Conservation (phyloP, 2,113 vertebrate genomes). For the Colistium nudipinnis region DNA sequence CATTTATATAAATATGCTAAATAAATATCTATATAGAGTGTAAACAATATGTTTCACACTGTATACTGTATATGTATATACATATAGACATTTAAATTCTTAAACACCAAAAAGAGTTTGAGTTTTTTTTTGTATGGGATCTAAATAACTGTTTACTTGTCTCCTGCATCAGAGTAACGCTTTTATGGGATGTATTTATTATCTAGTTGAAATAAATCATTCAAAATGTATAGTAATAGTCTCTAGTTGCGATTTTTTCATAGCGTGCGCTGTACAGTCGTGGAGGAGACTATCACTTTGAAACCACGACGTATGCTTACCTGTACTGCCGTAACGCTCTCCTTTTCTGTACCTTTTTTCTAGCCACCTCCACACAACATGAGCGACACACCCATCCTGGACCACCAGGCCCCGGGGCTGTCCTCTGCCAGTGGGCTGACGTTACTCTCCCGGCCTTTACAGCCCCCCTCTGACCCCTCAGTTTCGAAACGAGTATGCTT, state of each 20-base stretch:
- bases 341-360: conserved; percentile 11
- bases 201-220: background rate
- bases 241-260: background rate
- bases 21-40: background rate
- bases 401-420: conserved; percentile 72
- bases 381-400: conserved; percentile 76
- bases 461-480: conserved; percentile 76
- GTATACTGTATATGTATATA: background rate
- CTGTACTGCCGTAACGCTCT: background rate
- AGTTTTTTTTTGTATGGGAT: no score
- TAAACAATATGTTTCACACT: background rate
- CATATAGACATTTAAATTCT: no score
- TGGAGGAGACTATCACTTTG: background rate
- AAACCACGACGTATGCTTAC: background rate
- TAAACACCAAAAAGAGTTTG: no score
- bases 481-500: conserved; percentile 91
- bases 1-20: conserved; percentile 1
- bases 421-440: conserved; percentile 80
- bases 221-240: background rate
- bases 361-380: conserved; percentile 51
- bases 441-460: conserved; percentile 62
- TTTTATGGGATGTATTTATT: no score
- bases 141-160: no score
- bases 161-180: no score
- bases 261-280: background rate